phyloP scores from a whole-genome alignment of 2,797 vertebrate genomes.

The Siniperca scherzeri region DNA sequence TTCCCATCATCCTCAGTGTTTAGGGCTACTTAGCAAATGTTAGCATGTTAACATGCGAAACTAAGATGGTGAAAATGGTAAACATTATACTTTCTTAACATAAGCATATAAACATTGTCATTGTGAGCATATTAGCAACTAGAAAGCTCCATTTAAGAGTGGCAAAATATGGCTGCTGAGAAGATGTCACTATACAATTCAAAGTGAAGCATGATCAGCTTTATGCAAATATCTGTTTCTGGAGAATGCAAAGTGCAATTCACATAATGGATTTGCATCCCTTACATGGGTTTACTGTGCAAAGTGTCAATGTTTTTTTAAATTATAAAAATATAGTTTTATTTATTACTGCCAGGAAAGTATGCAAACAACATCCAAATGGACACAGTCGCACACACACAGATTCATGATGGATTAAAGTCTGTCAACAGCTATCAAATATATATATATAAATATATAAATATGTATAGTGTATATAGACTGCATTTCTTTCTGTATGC shows the following conservation, averaged over 20 bases:
- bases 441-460: slow-evolving; percentile 54
- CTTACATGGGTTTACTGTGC: slow-evolving; percentile 36
- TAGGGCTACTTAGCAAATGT: background rate
- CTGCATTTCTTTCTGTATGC: slow-evolving; percentile 64
- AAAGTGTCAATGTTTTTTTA: slow-evolving; percentile 22
- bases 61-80: background rate
- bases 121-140: slow-evolving; percentile 1
- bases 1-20: background rate
- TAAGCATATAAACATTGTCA: background rate
- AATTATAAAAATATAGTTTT: slow-evolving; percentile 30
- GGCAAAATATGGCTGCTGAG: slow-evolving; percentile 32
- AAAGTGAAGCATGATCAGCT: slow-evolving; percentile 50
- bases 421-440: slow-evolving; percentile 43
- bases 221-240: slow-evolving; percentile 63
- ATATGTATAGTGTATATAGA: slow-evolving; percentile 59
- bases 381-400: slow-evolving; percentile 7
- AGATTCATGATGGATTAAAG: slow-evolving; percentile 59
- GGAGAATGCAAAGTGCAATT: slow-evolving; percentile 51
- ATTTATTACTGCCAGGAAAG: slow-evolving; percentile 45
- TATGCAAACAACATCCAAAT: slow-evolving; percentile 36
- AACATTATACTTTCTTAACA: background rate
- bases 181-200: slow-evolving; percentile 47
- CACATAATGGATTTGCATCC: slow-evolving; percentile 61
- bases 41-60: background rate
- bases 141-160: slow-evolving; percentile 42